Conservation (phyloP, 1,140 invertebrate species). For the Trichonephila clavata region DNA sequence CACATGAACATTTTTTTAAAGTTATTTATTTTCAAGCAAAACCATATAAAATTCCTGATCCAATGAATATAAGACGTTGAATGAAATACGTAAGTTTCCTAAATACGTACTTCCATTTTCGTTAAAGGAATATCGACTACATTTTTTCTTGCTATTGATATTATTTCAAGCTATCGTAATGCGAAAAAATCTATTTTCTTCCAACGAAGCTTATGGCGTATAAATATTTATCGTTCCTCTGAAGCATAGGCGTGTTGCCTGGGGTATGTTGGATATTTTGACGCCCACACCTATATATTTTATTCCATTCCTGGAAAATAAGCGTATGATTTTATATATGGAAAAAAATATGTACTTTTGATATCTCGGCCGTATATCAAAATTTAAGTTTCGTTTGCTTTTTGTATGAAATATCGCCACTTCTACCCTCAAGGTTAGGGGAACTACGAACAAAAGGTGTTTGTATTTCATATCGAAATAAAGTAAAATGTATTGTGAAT, state of each 20-base stretch:
- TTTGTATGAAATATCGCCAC: background rate
- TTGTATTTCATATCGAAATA: background rate
- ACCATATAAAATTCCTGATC: too few relatives aligned
- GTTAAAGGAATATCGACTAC: too few relatives aligned
- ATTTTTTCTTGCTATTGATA: background rate
- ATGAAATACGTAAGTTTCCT: too few relatives aligned
- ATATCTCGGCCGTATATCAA: background rate
- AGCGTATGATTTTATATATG: constrained; percentile 28
- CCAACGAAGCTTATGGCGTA: background rate
- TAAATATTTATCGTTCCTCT: constrained; percentile 46
- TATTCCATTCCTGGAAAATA: constrained; percentile 26
- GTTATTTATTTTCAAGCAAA: too few relatives aligned
- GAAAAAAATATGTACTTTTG: constrained; percentile 35
- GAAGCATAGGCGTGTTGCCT: background rate
- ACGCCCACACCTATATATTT: background rate
- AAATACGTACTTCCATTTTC: too few relatives aligned
- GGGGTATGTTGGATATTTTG: background rate
- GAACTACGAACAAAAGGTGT: background rate
- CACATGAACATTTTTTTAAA: too few relatives aligned
- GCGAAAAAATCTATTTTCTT: background rate
- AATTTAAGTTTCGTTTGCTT: background rate
- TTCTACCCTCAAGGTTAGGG: background rate
- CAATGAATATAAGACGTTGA: too few relatives aligned
- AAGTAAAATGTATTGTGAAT: too few relatives aligned
- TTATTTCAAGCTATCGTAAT: background rate